Base-by-base conservation (phyloP, 2,113 vertebrate genomes). In the Cavia porcellus region DNA sequence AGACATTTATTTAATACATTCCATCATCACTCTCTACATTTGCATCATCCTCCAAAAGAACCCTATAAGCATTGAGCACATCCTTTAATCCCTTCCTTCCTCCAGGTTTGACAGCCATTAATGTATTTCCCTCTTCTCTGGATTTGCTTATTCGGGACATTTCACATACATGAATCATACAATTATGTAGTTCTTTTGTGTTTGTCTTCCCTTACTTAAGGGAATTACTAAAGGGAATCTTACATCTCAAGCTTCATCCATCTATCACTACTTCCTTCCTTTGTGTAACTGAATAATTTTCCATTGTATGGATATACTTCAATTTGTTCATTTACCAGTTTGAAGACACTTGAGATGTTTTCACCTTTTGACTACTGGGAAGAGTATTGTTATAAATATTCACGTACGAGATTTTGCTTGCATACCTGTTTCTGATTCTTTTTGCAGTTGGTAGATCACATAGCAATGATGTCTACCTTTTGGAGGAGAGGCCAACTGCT, bases 1-100 rank as follows among this genome's bases (percentile, higher is more conserved):
- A 85, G 70, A 19, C 35, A n/a, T 68, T 96, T 86, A 52, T 68
- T 96, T 86, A 52, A 1, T 74, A 52, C 17, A 66, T 93, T 79
- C 47, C 19, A 87, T 79, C 15, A 30, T 47, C 32, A 88, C 74
- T 59, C 5, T 59, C 75, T 32, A 84, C 70, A n/a, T 85, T 88
- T 83, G 79, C 20, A 45, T 68, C 30, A 42, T 19, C 35, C 32
- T 32, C 8, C 57, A 35, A 52, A 70, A 92, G 42, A 94, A 61
- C 66, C 47, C 0, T 1, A 5, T 30, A 35, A 35, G 80, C 74
- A 45, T 64, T 77, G 15, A 84, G 45, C 20, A 75, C 14, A 64
- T 85, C 10, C 25, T 10, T n/a, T 14, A 24, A 4, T 17, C 30
- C 45, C 57, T 74, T 24, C 74, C 59, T 25, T 38, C 59, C 13